Base-by-base conservation (phyloP, 2,113 vertebrate genomes). In the Mus spicilegus region DNA sequence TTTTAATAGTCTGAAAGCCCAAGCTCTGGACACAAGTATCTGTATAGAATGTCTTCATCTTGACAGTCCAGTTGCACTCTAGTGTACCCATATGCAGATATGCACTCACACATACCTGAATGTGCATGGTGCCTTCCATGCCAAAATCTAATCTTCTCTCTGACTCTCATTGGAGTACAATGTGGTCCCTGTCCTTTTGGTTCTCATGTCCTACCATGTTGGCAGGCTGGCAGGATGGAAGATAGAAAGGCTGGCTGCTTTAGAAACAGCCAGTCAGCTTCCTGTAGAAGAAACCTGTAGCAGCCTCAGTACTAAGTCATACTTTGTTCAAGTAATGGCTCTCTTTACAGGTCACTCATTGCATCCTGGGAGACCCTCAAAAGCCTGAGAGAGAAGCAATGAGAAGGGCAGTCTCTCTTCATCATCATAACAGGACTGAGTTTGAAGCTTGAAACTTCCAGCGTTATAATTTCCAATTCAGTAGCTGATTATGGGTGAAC, bases 391-490 rank as follows among this genome's bases (percentile, higher is more conserved):
- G 6, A 54, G 11, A 49, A 17, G 36, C 49, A 33, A 1, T 7
- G n/a, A 70, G 49, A 87, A 87, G 69, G 42, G 14, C 13, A 6
- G 4, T n/a, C 30, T 81, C 46, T 92, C 54, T 85, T 46, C 58
- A 81, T 69, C 30, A 81, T 63, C 67, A n/a, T 49, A 67, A 16
- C 20, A n/a, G 19, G 33, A 81, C 42, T 86, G 73, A 58, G 82
- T 89, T 63, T 13, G 73, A 93, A 91, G 39, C 30, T 51, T 26
- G 17, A 75, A 86, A 80, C 22, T 36, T 42, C 72, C 67, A 93
- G 88, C 58, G 67, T n/a, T 73, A 56, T 61, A 72, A 76, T 87
- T 93, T 77, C 12, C 67, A 65, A 42, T 91, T 76, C 78, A 72
- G 51, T 91, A 91, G 67, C 28, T 82, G 73, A 89, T 78, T 26